Conservation (phyloP, 35 echinoderm and acorn worm genomes). For the Amphiura filiformis region DNA sequence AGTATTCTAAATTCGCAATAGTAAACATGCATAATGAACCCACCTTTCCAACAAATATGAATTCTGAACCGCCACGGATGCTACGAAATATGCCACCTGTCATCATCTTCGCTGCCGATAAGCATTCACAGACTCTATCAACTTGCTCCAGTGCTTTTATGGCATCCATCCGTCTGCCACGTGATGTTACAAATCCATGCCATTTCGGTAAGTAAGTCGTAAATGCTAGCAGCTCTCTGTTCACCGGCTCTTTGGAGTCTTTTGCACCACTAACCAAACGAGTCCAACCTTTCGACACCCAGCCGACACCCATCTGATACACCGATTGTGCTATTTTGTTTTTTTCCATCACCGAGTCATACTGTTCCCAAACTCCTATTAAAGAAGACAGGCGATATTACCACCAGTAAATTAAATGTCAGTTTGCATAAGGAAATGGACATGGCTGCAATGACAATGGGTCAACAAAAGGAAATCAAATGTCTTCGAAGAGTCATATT, state of each 20-base stretch:
- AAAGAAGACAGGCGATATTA: too few species aligned
- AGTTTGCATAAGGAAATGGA: too few species aligned
- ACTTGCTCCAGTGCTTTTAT: background rate
- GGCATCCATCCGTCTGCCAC: background rate
- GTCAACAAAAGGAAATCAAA: too few species aligned
- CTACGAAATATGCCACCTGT: background rate
- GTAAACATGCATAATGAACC: too few species aligned
- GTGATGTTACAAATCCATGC: background rate
- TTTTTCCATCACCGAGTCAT: background rate
- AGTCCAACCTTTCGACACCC: background rate
- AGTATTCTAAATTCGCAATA: too few species aligned
- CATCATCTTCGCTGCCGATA: background rate
- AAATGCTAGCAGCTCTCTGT: background rate
- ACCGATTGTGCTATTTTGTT: background rate
- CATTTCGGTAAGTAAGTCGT: background rate
- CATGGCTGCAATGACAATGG: too few species aligned
- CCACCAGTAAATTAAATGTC: too few species aligned
- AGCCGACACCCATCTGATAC: background rate
- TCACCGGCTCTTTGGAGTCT: background rate
- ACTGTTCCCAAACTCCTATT: background rate
- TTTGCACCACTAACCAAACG: background rate
- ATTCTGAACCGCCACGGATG: too few species aligned
- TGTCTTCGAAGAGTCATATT: too few species aligned
- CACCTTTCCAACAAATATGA: too few species aligned
- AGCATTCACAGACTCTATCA: background rate